Percentiles rank a stretch among this genome's conserved stretches.
These are phyloP conservation scores for Heliconius hewitsoni DNA, from an alignment of 1,140 invertebrate species.

Conservation along the genomic window DNA sequence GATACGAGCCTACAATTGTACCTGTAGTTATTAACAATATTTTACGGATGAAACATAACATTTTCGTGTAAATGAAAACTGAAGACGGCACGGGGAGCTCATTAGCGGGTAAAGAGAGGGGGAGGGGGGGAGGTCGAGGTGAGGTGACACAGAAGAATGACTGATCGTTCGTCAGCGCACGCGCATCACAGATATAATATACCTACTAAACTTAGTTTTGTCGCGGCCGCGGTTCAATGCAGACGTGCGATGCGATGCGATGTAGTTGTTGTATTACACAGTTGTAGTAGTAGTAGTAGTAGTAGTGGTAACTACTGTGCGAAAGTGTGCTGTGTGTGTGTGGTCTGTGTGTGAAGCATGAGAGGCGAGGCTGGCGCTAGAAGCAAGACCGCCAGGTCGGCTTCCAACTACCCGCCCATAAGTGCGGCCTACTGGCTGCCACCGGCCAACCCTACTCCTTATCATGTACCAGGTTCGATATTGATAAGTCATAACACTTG, in stretches of 20 bases:
- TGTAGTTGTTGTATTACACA: background rate
- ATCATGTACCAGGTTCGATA: constrained; percentile 87
- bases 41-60: background rate
- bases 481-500: background rate
- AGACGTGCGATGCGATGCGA: constrained; percentile 60
- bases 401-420: constrained; percentile 86
- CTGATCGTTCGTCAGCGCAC: constrained; percentile 69
- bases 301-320: constrained; percentile 29
- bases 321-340: constrained; percentile 50
- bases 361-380: constrained; percentile 73
- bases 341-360: constrained; percentile 66
- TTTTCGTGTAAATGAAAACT: constrained; percentile 51
- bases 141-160: constrained; percentile 75
- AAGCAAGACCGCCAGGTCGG: constrained; percentile 65
- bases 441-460: constrained; percentile 87
- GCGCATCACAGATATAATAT: constrained; percentile 58
- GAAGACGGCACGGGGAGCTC: constrained; percentile 60
- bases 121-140: constrained; percentile 47
- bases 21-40: background rate
- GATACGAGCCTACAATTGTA: background rate
- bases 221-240: constrained; percentile 68
- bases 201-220: constrained; percentile 62
- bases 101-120: constrained; percentile 48
- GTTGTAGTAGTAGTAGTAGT: background rate
- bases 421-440: constrained; percentile 90